Evolutionary conservation across 2,888 invertebrate genomes (phyloP).

Genomic region (Spilosoma lubricipeda): DNA sequence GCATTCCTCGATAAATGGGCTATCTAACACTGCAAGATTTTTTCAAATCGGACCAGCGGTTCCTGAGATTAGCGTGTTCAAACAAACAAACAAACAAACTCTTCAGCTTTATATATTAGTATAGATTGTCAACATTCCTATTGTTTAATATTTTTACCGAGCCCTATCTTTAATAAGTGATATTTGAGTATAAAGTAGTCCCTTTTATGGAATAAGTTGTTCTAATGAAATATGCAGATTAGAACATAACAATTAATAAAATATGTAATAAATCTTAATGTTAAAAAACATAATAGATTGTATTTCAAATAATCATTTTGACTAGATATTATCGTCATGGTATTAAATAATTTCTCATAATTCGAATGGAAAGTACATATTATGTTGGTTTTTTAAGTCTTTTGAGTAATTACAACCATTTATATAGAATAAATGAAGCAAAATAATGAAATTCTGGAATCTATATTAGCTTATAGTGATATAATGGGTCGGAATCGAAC

Average conservation of each 20-base stretch:
- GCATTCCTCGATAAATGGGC: no score
- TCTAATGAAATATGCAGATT: slow-evolving; percentile 7
- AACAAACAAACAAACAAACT: no score
- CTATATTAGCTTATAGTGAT: no score
- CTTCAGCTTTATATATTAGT: no score
- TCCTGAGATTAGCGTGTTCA: no score
- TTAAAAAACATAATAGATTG: neutral
- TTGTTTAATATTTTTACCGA: neutral
- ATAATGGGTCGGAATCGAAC: no score
- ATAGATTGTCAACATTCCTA: neutral
- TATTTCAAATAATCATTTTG: neutral
- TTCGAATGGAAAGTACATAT: neutral
- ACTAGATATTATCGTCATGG: neutral
- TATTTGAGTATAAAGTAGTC: neutral
- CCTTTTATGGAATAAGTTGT: neutral
- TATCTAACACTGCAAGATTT: no score
- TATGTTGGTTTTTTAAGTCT: neutral
- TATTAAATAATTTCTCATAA: neutral
- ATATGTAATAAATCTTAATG: neutral
- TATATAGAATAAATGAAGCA: no score
- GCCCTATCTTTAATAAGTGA: neutral
- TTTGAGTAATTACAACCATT: neutral
- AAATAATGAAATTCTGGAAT: no score
- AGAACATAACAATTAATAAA: neutral
- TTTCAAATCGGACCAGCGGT: no score